phyloP scores from a whole-genome alignment of 2,888 invertebrate genomes.

The Apeira syringaria region DNA sequence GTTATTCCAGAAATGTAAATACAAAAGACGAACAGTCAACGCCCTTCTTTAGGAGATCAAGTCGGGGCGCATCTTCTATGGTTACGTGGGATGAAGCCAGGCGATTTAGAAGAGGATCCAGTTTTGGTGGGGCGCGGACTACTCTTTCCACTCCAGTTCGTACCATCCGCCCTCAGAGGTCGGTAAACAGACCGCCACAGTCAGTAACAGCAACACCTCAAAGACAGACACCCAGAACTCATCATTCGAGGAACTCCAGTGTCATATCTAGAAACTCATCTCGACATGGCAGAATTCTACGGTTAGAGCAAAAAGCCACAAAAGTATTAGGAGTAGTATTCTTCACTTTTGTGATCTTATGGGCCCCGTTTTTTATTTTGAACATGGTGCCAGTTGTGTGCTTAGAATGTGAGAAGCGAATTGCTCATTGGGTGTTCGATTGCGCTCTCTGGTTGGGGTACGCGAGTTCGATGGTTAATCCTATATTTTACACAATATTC shows the following conservation, averaged over 20 bases:
- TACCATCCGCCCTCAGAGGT: slow-evolving; percentile 62
- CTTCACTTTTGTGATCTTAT: slow-evolving; percentile 96
- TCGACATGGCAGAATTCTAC: slow-evolving; percentile 91
- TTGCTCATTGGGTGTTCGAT: slow-evolving; percentile 92
- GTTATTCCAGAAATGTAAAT: slow-evolving; percentile 61
- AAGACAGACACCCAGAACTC: slow-evolving; percentile 84
- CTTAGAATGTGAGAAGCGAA: slow-evolving; percentile 89
- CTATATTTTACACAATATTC: slow-evolving; percentile 97
- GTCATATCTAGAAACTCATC: slow-evolving; percentile 92
- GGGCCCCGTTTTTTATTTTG: slow-evolving; percentile 97
- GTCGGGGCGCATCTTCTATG: slow-evolving; percentile 88
- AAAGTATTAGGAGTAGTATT: slow-evolving; percentile 97
- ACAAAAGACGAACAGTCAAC: slow-evolving; percentile 70
- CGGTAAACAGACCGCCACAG: slow-evolving; percentile 55
- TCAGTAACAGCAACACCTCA: slow-evolving; percentile 64
- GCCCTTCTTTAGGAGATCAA: slow-evolving; percentile 77
- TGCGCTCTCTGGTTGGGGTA: slow-evolving; percentile 97
- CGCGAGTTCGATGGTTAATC: slow-evolving; percentile 97
- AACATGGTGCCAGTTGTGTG: slow-evolving; percentile 94
- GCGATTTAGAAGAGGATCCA: slow-evolving; percentile 86
- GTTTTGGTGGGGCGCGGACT: slow-evolving; percentile 87
- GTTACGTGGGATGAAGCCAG: slow-evolving; percentile 90
- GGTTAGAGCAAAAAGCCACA: slow-evolving; percentile 97
- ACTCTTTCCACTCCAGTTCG: slow-evolving; percentile 81
- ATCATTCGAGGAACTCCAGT: slow-evolving; percentile 91